Percentiles rank a stretch among this genome's conserved stretches.
Evolutionary conservation across 2,888 invertebrate species (phyloP).

Genomic region (Drosophila longiperda): DNA sequence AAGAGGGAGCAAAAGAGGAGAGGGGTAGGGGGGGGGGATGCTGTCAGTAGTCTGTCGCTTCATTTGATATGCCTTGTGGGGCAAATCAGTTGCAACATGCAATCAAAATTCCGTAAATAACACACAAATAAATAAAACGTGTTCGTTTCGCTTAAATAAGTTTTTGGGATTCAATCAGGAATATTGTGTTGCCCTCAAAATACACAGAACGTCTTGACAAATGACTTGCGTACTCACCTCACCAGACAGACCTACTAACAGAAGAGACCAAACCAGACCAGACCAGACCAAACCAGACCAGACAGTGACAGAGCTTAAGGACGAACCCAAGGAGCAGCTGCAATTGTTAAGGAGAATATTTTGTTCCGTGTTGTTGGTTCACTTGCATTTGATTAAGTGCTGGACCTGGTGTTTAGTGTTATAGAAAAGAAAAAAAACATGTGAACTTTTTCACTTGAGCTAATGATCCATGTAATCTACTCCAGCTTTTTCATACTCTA

Average conservation of each 20-base stretch:
- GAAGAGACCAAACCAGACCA: neutral
- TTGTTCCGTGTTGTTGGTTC: neutral
- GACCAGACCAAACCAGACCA: neutral
- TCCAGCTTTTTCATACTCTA: constrained; percentile 25
- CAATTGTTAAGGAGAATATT: neutral
- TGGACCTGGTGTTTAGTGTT: constrained; percentile 67
- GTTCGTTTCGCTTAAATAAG: constrained; percentile 46
- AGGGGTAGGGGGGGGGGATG: neutral
- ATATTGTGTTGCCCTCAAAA: constrained; percentile 55
- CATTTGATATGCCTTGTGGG: constrained; percentile 53
- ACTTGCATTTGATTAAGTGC: constrained; percentile 75
- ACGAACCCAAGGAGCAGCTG: constrained; percentile 17
- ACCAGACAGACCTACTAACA: constrained; percentile 4
- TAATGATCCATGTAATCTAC: constrained; percentile 76
- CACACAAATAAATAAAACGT: constrained; percentile 49
- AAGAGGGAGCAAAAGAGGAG: too few relatives aligned
- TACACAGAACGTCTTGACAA: constrained; percentile 47
- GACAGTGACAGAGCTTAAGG: neutral
- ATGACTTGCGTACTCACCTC: constrained; percentile 16
- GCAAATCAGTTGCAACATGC: constrained; percentile 65
- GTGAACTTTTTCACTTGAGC: constrained; percentile 76
- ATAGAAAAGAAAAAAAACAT: constrained; percentile 55
- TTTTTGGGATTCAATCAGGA: constrained; percentile 69
- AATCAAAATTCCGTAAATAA: constrained; percentile 74
- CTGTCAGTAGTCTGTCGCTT: constrained; percentile 34